These are phyloP conservation scores for Lasiurus borealis DNA, from an alignment of 2,113 vertebrate genomes.

Conservation along the genomic window DNA sequence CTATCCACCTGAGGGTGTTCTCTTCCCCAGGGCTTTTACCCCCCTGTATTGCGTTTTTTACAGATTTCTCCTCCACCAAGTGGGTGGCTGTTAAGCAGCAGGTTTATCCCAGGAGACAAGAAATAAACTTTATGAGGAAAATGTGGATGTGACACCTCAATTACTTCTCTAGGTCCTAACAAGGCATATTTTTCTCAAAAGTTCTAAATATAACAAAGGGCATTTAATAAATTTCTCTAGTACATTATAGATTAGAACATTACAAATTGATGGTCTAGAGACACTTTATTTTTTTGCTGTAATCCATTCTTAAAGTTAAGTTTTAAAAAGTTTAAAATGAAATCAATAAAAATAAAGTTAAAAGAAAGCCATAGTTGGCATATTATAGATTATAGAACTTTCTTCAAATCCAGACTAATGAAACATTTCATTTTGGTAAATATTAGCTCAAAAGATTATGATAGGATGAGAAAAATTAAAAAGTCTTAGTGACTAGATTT, in stretches of 20 bases:
- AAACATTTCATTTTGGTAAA: slow-evolving; percentile 4
- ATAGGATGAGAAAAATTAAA: neutral
- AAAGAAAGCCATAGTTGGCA: neutral
- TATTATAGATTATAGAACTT: neutral
- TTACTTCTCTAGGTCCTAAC: slow-evolving; percentile 44
- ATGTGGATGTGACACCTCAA: neutral
- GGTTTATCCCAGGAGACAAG: neutral
- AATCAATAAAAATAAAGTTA: slow-evolving; percentile 35
- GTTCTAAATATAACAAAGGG: neutral
- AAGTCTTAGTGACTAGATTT: neutral
- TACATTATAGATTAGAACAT: neutral
- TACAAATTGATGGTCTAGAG: neutral
- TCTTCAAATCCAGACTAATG: neutral
- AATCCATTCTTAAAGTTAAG: neutral
- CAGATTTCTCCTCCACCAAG: neutral
- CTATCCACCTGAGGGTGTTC: neutral
- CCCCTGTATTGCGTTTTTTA: neutral
- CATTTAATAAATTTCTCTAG: slow-evolving; percentile 20
- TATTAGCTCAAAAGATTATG: neutral
- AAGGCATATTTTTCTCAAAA: slow-evolving; percentile 10
- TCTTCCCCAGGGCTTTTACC: neutral
- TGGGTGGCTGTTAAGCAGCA: neutral
- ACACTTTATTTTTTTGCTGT: neutral
- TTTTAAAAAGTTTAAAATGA: slow-evolving; percentile 48
- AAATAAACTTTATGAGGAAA: neutral